A percentile compares a stretch with the other conserved stretches of the same genome.
Conservation (phyloP, 2,113 vertebrate genomes). For the Perognathus longimembris region DNA sequence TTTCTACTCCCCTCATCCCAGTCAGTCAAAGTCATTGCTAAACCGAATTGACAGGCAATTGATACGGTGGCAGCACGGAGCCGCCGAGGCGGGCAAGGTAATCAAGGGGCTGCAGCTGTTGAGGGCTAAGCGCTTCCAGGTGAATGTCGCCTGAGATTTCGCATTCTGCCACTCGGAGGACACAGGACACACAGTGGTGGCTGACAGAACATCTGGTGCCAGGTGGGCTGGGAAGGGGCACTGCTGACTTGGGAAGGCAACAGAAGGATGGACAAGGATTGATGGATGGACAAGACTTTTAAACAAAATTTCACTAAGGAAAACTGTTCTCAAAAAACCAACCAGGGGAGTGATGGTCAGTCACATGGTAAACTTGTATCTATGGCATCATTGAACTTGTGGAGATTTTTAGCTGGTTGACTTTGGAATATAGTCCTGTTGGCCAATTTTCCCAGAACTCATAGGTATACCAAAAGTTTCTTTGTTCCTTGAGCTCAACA, state of each 20-base stretch:
- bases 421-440: not conserved
- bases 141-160: slow-evolving; percentile 93
- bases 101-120: slow-evolving; percentile 92
- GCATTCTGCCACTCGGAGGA: slow-evolving; percentile 88
- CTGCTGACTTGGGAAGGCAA: slow-evolving; percentile 81
- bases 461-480: not conserved
- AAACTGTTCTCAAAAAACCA: slow-evolving; percentile 13
- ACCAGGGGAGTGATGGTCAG: not conserved
- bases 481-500: not conserved
- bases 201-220: slow-evolving; percentile 90
- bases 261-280: slow-evolving; percentile 88
- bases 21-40: slow-evolving; percentile 91
- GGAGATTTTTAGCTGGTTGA: not conserved
- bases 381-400: rapidly evolving
- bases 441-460: not conserved
- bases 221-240: slow-evolving; percentile 87
- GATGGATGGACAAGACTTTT: slow-evolving; percentile 87
- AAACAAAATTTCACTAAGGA: slow-evolving; percentile 70
- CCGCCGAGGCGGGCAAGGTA: slow-evolving; percentile 86
- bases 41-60: slow-evolving; percentile 93
- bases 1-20: slow-evolving; percentile 86
- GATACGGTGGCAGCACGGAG: slow-evolving; percentile 84
- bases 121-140: slow-evolving; percentile 91
- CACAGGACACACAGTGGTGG: slow-evolving; percentile 82
- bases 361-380: not conserved